These are phyloP conservation scores for Callimorpha dominula DNA, from an alignment of 2,888 invertebrate species.

Conservation along the genomic window DNA sequence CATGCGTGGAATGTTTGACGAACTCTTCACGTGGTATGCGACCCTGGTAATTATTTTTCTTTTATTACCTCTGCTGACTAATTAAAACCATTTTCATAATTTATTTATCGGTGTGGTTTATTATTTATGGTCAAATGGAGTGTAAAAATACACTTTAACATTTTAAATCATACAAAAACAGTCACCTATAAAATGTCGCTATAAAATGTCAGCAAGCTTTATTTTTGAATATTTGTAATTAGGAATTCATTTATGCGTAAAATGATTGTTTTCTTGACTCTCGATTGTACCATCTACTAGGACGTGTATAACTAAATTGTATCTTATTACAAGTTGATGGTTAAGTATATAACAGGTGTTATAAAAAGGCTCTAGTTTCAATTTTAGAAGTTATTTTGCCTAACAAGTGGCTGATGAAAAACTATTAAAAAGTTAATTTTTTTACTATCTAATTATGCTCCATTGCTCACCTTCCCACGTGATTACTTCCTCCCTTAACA, in stretches of 20 bases:
- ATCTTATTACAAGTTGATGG: slow-evolving; percentile 18
- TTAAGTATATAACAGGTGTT: slow-evolving; percentile 15
- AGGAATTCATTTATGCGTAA: slow-evolving; percentile 18
- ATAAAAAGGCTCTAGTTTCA: slow-evolving; percentile 4
- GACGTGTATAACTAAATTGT: slow-evolving; percentile 17
- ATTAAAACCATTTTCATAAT: slow-evolving; percentile 64
- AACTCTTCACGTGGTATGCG: slow-evolving; percentile 69
- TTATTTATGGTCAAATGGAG: slow-evolving; percentile 45
- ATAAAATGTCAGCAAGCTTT: slow-evolving; percentile 9
- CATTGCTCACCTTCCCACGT: too few relatives aligned
- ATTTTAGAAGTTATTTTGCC: background rate
- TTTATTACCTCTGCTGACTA: slow-evolving; percentile 70
- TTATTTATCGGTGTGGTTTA: slow-evolving; percentile 51
- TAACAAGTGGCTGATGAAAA: background rate
- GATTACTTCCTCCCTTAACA: too few relatives aligned
- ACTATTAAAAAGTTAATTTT: background rate
- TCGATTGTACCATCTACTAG: slow-evolving; percentile 20
- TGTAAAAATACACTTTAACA: background rate
- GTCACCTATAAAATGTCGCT: background rate
- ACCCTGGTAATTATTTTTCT: slow-evolving; percentile 74
- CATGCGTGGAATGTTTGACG: slow-evolving; percentile 65
- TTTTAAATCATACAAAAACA: slow-evolving; percentile 1
- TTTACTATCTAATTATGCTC: background rate
- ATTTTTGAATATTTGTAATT: slow-evolving; percentile 12
- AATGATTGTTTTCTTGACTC: background rate